A percentile compares a stretch with the other conserved stretches of the same genome.
Evolutionary conservation across 1,140 invertebrate genomes (phyloP).

Genomic region (Lerema accius): DNA sequence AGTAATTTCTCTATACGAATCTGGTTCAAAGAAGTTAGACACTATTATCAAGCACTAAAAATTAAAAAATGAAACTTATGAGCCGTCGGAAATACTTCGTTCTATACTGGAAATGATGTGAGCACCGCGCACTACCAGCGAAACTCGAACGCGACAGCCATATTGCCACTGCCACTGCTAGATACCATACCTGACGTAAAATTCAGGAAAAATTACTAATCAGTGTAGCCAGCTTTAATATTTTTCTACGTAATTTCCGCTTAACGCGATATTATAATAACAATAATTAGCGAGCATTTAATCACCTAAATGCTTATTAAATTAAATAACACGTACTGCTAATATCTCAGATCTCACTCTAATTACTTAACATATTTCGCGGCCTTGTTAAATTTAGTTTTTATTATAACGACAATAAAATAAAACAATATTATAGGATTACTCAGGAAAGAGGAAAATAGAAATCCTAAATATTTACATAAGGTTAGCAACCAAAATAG

Average conservation of each 20-base stretch:
- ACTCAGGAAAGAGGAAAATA: too few species aligned
- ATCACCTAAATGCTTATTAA: too few species aligned
- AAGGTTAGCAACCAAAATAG: too few species aligned
- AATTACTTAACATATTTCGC: too few species aligned
- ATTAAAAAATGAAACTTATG: conserved; percentile 75
- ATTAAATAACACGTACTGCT: too few species aligned
- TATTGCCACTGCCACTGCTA: conserved; percentile 68
- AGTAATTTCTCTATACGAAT: conserved; percentile 66
- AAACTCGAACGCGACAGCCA: conserved; percentile 79
- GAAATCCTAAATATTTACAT: too few species aligned
- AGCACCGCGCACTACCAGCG: conserved; percentile 78
- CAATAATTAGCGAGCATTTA: too few species aligned
- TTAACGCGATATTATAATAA: too few species aligned
- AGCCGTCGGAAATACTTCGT: conserved; percentile 72
- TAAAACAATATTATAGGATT: too few species aligned
- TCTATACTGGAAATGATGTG: conserved; percentile 69
- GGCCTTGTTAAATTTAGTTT: too few species aligned
- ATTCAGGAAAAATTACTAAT: conserved; percentile 44
- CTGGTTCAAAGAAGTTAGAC: conserved; percentile 65
- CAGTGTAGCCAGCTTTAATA: conserved; percentile 49
- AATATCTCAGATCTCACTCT: too few species aligned
- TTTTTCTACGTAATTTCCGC: conserved; percentile 50
- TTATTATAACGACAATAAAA: too few species aligned
- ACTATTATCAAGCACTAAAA: conserved; percentile 70
- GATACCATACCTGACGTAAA: conserved; percentile 40